These are phyloP conservation scores for Drosophila kurseongensis DNA, from an alignment of 1,140 invertebrate genomes.

Conservation along the genomic window DNA sequence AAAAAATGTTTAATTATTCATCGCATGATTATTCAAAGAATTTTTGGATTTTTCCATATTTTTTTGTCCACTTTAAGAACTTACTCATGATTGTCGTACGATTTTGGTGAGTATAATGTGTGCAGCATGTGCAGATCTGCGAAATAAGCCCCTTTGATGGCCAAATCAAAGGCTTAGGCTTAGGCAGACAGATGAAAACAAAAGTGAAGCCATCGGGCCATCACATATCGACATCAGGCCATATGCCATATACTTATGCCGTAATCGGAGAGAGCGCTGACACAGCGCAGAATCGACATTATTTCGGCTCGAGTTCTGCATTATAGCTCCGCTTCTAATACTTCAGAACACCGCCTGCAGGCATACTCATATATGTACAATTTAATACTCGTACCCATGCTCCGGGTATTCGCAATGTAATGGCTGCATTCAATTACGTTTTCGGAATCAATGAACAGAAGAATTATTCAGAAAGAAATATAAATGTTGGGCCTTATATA, in stretches of 20 bases:
- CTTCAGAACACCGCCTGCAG: conserved; percentile 5
- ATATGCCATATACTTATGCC: conserved; percentile 28
- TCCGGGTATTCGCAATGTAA: conserved; percentile 14
- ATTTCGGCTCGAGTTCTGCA: conserved; percentile 48
- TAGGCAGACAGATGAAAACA: conserved; percentile 10
- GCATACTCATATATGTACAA: neutral
- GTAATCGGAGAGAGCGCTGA: conserved; percentile 67
- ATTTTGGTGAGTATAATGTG: conserved; percentile 5
- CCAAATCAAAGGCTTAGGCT: conserved; percentile 61
- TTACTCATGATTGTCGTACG: neutral
- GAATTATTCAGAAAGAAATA: conserved; percentile 70
- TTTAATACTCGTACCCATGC: conserved; percentile 17
- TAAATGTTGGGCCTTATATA: conserved; percentile 45
- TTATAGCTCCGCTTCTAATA: conserved; percentile 55
- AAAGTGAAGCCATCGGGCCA: conserved; percentile 22
- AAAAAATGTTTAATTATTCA: neutral
- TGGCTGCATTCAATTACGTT: conserved; percentile 73
- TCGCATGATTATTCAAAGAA: neutral
- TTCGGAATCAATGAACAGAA: conserved; percentile 75
- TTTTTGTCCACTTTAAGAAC: neutral
- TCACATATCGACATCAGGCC: conserved; percentile 25
- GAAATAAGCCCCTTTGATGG: conserved; percentile 56
- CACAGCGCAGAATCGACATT: conserved; percentile 51
- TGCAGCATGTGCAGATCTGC: conserved; percentile 48
- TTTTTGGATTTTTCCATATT: neutral